These are phyloP conservation scores for Drosophila subsilvestris DNA, from an alignment of 2,888 invertebrate species.

Conservation along the genomic window DNA sequence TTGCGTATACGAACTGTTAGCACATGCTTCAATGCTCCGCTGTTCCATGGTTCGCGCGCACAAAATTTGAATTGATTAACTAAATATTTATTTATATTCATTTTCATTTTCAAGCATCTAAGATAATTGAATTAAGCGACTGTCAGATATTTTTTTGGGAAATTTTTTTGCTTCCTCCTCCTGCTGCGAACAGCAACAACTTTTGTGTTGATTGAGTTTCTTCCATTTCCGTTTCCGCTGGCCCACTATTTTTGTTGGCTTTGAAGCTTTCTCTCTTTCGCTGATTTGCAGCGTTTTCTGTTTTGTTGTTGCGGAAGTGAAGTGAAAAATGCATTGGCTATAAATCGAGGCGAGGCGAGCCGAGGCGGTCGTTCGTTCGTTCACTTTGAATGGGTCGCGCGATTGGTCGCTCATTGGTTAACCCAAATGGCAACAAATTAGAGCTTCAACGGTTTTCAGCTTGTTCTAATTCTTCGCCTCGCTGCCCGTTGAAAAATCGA, in stretches of 20 bases:
- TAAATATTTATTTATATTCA: conserved; percentile 2
- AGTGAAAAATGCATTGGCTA: conserved; percentile 43
- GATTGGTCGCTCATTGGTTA: conserved; percentile 57
- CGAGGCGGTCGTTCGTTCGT: conserved; percentile 48
- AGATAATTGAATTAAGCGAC: conserved; percentile 22
- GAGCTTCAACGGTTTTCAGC: conserved; percentile 59
- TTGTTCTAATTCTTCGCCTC: conserved; percentile 80
- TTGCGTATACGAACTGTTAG: conserved; percentile 44
- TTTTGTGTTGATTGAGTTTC: conserved; percentile 12
- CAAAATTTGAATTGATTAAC: background rate
- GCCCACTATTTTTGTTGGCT: conserved; percentile 4
- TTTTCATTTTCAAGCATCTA: conserved; percentile 15
- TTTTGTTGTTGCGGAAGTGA: conserved; percentile 10
- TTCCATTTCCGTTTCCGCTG: conserved; percentile 13
- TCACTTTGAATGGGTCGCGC: conserved; percentile 55
- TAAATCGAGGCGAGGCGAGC: conserved; percentile 56
- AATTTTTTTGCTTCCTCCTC: background rate
- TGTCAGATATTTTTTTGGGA: conserved; percentile 3
- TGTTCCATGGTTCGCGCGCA: background rate
- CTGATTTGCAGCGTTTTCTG: conserved; percentile 17
- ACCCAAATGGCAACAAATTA: conserved; percentile 78
- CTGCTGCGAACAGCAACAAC: conserved; percentile 8
- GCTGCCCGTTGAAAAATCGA: conserved; percentile 82
- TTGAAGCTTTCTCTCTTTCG: conserved; percentile 1
- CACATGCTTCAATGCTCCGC: conserved; percentile 10